Evolutionary conservation across 2,113 vertebrate genomes (phyloP), one percentile per base, ranked within the genome.

Genomic region (Gadus macrocephalus): DNA sequence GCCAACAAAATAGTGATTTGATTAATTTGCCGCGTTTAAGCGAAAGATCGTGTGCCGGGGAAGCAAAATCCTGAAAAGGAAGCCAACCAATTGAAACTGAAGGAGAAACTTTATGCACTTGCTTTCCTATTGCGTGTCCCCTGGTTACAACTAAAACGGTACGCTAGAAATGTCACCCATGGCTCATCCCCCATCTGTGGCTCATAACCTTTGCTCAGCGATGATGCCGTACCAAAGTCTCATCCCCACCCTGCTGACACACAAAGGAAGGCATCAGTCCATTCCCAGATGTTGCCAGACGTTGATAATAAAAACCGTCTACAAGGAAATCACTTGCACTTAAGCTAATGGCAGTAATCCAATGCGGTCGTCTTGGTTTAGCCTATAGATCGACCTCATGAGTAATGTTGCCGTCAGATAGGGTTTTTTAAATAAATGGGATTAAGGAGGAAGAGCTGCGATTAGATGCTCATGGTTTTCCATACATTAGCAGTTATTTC

Each of bases 271-370:
- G 78, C 59, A 68, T 58, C 68, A 67, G 4, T 42, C 19, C 22
- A 49, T 9, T 70, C 76, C 66, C 67, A 77, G 35, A 75, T 66
- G 70, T 79, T 72, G 70, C 15, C 27, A 53, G 42, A 49, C 62
- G 76, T 71, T 73, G n/a, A n/a, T 62, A 22, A 76, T 81, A 77
- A 72, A 72, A 69, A 78, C 81, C 78, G 70, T 27, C 62, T 53
- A 78, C 78, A 77, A 83, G 75, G 72, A 77, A 87, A 83, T 77
- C 61, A 68, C 61, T 68, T 69, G 74, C 81, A 87, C 84, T 85
- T 78, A 83, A 72, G 62, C 68, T 81, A 80, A 87, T 89, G 75
- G 82, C 79, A 82, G 70, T 63, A 66, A 70, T 59, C 74, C 70
- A 5, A 35, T 31, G 68, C 56, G 66, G 58, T 66, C 38, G 31